Percentiles rank a stretch among this genome's conserved stretches.
phyloP scores from a whole-genome alignment of 2,888 invertebrate species.

The Tetranychus piercei region DNA sequence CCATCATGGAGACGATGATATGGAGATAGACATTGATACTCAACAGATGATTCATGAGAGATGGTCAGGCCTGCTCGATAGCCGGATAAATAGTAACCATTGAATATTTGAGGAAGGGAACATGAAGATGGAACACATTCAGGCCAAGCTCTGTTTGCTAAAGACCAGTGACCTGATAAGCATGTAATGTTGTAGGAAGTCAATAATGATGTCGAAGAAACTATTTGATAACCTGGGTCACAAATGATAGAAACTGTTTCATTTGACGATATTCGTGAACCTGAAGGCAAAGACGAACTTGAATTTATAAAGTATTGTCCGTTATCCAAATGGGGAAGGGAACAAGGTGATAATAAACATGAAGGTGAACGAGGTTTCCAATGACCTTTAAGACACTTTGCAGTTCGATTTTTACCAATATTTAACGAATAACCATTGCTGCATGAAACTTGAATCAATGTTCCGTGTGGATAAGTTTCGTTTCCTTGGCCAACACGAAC shows the following conservation, averaged over 20 bases:
- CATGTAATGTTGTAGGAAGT: conserved; percentile 34
- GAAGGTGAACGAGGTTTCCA: conserved; percentile 68
- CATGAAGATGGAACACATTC: conserved; percentile 59
- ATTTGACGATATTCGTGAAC: not conserved
- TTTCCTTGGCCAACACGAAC: conserved; percentile 25
- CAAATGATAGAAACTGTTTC: not conserved
- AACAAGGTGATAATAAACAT: conserved; percentile 55
- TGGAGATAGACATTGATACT: conserved; percentile 35
- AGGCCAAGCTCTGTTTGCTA: conserved; percentile 45
- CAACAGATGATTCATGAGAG: conserved; percentile 57
- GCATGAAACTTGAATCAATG: conserved; percentile 54
- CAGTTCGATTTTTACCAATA: conserved; percentile 50
- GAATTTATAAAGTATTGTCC: conserved; percentile 41
- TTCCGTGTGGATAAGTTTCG: conserved; percentile 44
- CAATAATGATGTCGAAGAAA: not conserved
- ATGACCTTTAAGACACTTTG: conserved; percentile 58
- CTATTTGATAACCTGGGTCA: not conserved
- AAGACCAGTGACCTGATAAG: conserved; percentile 61
- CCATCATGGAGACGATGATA: not conserved
- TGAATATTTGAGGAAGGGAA: conserved; percentile 45
- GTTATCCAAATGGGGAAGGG: conserved; percentile 47
- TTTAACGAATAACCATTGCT: conserved; percentile 57
- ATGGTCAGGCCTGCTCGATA: conserved; percentile 60
- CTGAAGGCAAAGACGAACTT: not conserved
- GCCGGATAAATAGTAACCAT: conserved; percentile 54